Conservation (phyloP, 2,113 vertebrate species). For the Pan troglodytes region DNA sequence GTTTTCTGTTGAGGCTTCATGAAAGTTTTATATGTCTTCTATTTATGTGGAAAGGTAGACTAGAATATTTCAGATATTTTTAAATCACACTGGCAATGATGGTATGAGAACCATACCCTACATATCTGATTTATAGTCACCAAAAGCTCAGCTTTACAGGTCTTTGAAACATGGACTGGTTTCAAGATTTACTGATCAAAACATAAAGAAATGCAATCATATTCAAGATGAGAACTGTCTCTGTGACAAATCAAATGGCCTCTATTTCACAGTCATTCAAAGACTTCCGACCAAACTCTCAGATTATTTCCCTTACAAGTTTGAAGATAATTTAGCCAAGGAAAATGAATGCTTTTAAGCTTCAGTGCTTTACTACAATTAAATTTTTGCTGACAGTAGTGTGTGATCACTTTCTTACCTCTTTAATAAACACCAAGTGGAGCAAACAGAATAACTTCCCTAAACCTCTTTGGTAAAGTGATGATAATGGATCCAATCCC, state of each 20-base stretch:
- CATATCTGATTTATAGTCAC: conserved; percentile 45
- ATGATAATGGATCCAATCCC: background rate
- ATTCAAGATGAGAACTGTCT: conserved; percentile 62
- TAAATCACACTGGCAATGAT: conserved; percentile 51
- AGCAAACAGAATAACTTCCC: conserved; percentile 54
- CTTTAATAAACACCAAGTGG: conserved; percentile 60
- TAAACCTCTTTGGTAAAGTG: conserved; percentile 48
- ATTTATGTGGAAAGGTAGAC: conserved; percentile 16
- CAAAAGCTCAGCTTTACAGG: conserved; percentile 39
- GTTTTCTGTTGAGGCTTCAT: conserved; percentile 1
- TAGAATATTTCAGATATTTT: conserved; percentile 39
- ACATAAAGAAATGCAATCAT: conserved; percentile 57
- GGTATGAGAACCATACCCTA: conserved; percentile 3
- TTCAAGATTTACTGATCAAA: conserved; percentile 67
- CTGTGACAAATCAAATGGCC: conserved; percentile 58
- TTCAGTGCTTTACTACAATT: conserved; percentile 49
- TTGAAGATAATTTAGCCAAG: conserved; percentile 42
- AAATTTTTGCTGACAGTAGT: conserved; percentile 55
- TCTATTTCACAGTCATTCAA: conserved; percentile 44
- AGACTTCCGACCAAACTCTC: conserved; percentile 3
- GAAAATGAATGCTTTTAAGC: conserved; percentile 28
- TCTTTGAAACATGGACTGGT: conserved; percentile 39
- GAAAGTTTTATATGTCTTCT: background rate
- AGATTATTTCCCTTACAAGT: conserved; percentile 6
- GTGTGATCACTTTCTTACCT: conserved; percentile 53